These are phyloP conservation scores for Orchestia grillus DNA, from an alignment of 1,140 invertebrate genomes.

Conservation along the genomic window DNA sequence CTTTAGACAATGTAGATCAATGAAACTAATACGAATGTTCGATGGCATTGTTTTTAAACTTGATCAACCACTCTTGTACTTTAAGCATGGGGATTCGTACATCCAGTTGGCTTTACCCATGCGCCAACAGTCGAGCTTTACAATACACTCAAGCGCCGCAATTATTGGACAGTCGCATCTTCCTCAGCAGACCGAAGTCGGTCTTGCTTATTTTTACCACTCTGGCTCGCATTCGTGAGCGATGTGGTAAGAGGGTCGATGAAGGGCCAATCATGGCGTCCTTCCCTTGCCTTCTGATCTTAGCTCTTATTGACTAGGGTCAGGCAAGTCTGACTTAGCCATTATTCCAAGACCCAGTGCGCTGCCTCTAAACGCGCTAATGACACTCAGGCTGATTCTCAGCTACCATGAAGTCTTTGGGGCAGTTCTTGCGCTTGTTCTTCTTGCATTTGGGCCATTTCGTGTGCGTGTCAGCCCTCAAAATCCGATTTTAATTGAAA, in stretches of 20 bases:
- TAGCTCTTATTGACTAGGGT: background rate
- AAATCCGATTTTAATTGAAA: background rate
- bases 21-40: too few relatives aligned
- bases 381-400: background rate
- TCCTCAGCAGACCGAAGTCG: background rate
- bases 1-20: too few relatives aligned
- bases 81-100: too few relatives aligned
- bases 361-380: background rate
- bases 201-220: background rate
- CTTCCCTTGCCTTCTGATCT: constrained; percentile 6
- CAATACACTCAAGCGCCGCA: background rate
- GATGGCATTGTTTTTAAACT: too few relatives aligned
- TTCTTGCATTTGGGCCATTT: background rate
- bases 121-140: background rate
- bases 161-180: background rate
- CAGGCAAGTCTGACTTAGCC: constrained; percentile 5
- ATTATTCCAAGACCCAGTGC: background rate
- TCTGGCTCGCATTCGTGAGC: background rate
- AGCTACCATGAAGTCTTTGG: background rate
- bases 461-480: background rate
- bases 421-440: background rate
- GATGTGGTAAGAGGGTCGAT: constrained; percentile 6
- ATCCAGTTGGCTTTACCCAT: background rate
- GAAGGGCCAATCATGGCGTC: background rate
- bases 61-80: too few relatives aligned